Evolutionary conservation across 2,888 invertebrate species (phyloP).

Genomic region (Oxytorus armatus): DNA sequence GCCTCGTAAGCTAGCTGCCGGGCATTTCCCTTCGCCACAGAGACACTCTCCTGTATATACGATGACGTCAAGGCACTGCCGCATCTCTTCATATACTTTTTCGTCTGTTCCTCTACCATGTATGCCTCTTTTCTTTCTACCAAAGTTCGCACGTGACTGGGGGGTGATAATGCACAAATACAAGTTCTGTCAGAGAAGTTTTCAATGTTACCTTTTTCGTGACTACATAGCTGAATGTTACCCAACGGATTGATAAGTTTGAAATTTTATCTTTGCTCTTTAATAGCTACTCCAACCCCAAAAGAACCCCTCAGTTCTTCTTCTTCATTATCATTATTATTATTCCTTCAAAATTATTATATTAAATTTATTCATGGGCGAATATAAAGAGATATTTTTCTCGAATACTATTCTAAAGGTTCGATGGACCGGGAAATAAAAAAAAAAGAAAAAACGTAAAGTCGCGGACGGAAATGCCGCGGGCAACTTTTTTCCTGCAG

Average conservation of each 20-base stretch:
- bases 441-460: conserved; percentile 28
- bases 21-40: conserved; percentile 37
- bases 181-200: not conserved
- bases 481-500: conserved; percentile 29
- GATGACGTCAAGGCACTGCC: not conserved
- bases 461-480: conserved; percentile 33
- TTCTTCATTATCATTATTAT: not conserved
- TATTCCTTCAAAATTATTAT: not conserved
- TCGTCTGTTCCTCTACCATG: conserved; percentile 15
- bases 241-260: not conserved
- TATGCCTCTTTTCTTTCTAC: conserved; percentile 18
- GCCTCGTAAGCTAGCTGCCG: conserved; percentile 53
- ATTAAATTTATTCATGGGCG: not conserved
- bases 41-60: conserved; percentile 15
- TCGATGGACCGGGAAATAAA: conserved; percentile 22
- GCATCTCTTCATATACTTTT: conserved; percentile 17
- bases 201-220: not conserved
- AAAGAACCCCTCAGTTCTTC: not conserved
- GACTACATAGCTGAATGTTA: not conserved
- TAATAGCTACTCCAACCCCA: not conserved
- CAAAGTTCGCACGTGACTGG: conserved; percentile 33
- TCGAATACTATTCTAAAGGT: conserved; percentile 5
- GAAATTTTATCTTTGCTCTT: not conserved
- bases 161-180: conserved; percentile 3
- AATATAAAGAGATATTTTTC: conserved; percentile 7